Conservation (phyloP, 2,888 invertebrate species). For the Cyrtodaria siliqua region DNA sequence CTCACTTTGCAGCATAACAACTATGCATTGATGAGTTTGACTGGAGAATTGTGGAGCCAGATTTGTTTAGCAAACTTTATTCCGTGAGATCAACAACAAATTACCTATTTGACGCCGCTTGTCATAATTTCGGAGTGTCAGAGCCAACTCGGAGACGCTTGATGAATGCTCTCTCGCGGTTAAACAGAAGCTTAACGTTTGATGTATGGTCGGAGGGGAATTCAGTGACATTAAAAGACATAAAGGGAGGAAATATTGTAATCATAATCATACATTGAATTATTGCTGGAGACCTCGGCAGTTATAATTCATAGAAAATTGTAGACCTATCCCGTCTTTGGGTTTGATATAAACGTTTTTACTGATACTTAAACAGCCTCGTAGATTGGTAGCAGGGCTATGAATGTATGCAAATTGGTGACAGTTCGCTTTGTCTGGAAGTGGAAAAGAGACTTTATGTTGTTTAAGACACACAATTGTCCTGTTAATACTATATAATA, state of each 20-base stretch:
- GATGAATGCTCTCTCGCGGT: constrained; percentile 58
- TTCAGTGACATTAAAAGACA: constrained; percentile 57
- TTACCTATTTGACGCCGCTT: constrained; percentile 67
- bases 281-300: constrained; percentile 60
- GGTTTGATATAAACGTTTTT: constrained; percentile 43
- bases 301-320: constrained; percentile 61
- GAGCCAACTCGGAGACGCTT: constrained; percentile 61
- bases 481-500: constrained; percentile 53
- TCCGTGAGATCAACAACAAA: constrained; percentile 62
- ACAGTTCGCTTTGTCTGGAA: constrained; percentile 45
- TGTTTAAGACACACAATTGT: constrained; percentile 45
- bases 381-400: constrained; percentile 34
- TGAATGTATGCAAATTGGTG: constrained; percentile 45
- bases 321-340: constrained; percentile 48
- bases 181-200: constrained; percentile 55
- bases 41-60: constrained; percentile 1
- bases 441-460: constrained; percentile 39
- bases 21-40: constrained; percentile 8
- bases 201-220: constrained; percentile 52
- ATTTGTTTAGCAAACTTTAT: constrained; percentile 31
- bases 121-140: constrained; percentile 57
- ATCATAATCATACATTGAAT: constrained; percentile 65
- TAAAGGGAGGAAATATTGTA: constrained; percentile 58
- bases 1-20: constrained; percentile 6
- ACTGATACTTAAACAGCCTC: constrained; percentile 60